These are phyloP conservation scores for Opisthograptis luteolata DNA, from an alignment of 2,888 invertebrate species.

Conservation along the genomic window DNA sequence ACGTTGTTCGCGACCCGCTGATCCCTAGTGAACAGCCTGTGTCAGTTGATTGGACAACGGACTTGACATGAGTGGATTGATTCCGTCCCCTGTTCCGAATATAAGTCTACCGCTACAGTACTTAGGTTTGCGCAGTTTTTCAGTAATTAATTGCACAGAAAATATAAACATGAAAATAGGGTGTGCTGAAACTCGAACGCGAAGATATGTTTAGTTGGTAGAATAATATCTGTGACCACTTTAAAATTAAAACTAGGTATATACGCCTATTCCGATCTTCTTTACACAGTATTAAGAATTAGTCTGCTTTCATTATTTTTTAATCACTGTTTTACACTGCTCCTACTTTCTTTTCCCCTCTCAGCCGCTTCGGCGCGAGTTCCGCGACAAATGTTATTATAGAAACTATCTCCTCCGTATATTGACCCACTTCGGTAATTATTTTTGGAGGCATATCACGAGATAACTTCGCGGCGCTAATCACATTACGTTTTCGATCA, in stretches of 20 bases:
- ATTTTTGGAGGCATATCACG: constrained; percentile 47
- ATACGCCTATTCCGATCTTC: too few species aligned
- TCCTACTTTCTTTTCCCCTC: background rate
- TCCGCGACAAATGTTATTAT: constrained; percentile 74
- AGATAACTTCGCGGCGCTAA: constrained; percentile 39
- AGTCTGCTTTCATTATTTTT: too few species aligned
- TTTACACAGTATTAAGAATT: too few species aligned
- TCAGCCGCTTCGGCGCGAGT: constrained; percentile 46
- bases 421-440: constrained; percentile 64
- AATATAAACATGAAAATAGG: background rate
- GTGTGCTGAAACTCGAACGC: too few species aligned
- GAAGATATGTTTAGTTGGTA: too few species aligned
- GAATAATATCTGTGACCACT: too few species aligned
- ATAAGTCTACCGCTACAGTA: constrained; percentile 1
- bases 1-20: constrained; percentile 47
- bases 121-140: background rate
- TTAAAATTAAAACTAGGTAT: too few species aligned
- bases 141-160: too few species aligned
- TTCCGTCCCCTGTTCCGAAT: constrained; percentile 52
- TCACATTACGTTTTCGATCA: constrained; percentile 40
- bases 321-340: constrained; percentile 2
- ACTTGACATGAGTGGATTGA: constrained; percentile 79
- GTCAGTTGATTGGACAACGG: constrained; percentile 81
- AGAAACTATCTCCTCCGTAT: constrained; percentile 66
- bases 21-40: constrained; percentile 76